phyloP scores from a whole-genome alignment of 2,888 invertebrate genomes.

The Pheosia gnoma region DNA sequence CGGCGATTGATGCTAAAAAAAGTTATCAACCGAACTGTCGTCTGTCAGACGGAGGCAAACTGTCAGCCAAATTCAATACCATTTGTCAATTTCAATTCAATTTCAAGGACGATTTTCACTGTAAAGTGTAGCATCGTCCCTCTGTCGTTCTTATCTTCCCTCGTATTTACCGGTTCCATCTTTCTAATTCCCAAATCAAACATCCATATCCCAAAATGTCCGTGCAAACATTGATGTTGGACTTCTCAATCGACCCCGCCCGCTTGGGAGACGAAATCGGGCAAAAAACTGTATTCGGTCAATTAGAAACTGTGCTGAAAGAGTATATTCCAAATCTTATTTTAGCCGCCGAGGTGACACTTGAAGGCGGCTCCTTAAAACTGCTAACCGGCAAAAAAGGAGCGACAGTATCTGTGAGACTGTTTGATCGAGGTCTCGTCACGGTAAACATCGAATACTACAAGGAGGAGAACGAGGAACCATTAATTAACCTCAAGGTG shows the following conservation, averaged over 20 bases:
- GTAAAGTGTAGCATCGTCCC: no score
- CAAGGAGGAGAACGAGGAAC: conserved; percentile 89
- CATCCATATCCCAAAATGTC: conserved; percentile 84
- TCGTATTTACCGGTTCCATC: conserved; percentile 56
- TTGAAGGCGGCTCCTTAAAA: conserved; percentile 88
- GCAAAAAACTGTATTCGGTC: conserved; percentile 86
- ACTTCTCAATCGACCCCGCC: conserved; percentile 90
- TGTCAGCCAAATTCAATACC: no score
- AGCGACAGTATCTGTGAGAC: conserved; percentile 87
- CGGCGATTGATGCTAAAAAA: no score
- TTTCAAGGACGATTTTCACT: no score
- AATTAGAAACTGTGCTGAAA: conserved; percentile 88
- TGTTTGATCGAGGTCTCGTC: conserved; percentile 90
- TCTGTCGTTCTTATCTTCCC: conserved; percentile 18
- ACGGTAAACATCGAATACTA: conserved; percentile 94
- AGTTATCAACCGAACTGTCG: no score
- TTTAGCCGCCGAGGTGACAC: conserved; percentile 86
- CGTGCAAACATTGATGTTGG: conserved; percentile 90
- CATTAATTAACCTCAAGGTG: conserved; percentile 91
- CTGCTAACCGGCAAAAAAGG: conserved; percentile 89
- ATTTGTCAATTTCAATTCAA: no score
- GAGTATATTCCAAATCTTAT: conserved; percentile 89
- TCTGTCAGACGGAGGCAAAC: no score
- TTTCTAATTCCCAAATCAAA: conserved; percentile 44
- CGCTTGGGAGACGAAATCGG: conserved; percentile 87